Conservation (phyloP, 2,888 invertebrate genomes). For the Zeuzera pyrina region DNA sequence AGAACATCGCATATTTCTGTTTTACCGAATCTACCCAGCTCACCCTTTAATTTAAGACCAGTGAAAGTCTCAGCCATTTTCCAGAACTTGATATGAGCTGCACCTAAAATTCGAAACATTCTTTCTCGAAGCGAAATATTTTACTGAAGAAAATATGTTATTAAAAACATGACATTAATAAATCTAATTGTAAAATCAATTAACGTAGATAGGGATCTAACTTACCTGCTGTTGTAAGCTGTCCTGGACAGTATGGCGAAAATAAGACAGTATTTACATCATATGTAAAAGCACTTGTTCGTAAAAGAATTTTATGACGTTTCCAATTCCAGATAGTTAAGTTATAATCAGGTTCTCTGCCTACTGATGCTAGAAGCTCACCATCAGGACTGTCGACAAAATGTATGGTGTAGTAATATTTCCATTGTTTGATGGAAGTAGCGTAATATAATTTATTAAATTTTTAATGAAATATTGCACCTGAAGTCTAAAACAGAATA, state of each 20-base stretch:
- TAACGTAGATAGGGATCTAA: constrained; percentile 3
- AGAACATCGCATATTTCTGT: constrained; percentile 93
- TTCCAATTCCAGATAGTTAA: constrained; percentile 94
- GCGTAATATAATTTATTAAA: not conserved
- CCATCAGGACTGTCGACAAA: constrained; percentile 79
- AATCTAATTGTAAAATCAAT: not conserved
- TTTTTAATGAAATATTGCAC: constrained; percentile 39
- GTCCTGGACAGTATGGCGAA: constrained; percentile 84
- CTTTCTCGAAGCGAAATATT: not conserved
- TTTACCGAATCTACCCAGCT: constrained; percentile 92
- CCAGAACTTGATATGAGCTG: constrained; percentile 92
- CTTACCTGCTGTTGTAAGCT: constrained; percentile 83
- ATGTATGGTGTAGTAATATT: not conserved
- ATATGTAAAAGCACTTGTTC: constrained; percentile 87
- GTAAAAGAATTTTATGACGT: constrained; percentile 80
- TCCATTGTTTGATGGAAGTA: not conserved
- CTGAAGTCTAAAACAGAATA: constrained; percentile 84
- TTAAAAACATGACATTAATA: not conserved
- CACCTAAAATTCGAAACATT: constrained; percentile 67
- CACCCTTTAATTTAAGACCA: constrained; percentile 90
- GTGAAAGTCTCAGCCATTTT: constrained; percentile 94
- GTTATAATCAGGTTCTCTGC: constrained; percentile 89
- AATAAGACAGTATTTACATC: constrained; percentile 86
- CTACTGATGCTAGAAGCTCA: constrained; percentile 84
- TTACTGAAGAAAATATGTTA: not conserved